phyloP scores from a whole-genome alignment of 2,797 vertebrate species.

The Tragopan temminckii region DNA sequence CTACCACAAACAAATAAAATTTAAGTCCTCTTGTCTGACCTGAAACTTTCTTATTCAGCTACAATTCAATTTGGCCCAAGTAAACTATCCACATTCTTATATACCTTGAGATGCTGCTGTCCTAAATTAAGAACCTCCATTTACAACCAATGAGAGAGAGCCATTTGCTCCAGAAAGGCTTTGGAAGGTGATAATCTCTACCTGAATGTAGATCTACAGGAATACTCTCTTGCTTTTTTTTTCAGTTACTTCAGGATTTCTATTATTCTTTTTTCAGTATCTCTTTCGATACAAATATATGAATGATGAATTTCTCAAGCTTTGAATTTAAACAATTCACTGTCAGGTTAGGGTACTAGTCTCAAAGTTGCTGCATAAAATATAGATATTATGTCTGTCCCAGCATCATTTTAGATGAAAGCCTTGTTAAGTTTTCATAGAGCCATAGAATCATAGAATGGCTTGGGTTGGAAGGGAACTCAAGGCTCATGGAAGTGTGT shows the following conservation, averaged over 20 bases:
- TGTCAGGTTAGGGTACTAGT: not conserved
- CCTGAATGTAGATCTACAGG: not conserved
- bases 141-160: not conserved
- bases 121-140: not conserved
- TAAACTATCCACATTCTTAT: not conserved
- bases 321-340: not conserved
- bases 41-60: not conserved
- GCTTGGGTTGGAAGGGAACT: no score
- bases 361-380: not conserved
- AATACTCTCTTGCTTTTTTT: not conserved
- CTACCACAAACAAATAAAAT: not conserved
- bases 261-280: not conserved
- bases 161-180: not conserved
- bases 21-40: not conserved
- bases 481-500: no score
- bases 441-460: no score
- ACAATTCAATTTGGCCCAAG: not conserved
- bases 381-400: not conserved
- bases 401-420: not conserved
- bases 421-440: not conserved
- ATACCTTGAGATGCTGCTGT: fast-evolving
- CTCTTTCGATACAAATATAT: not conserved
- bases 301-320: not conserved
- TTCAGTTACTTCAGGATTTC: not conserved
- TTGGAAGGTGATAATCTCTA: not conserved